These are phyloP conservation scores for Serrognathus titanus DNA, from an alignment of 2,888 invertebrate genomes.

Conservation along the genomic window DNA sequence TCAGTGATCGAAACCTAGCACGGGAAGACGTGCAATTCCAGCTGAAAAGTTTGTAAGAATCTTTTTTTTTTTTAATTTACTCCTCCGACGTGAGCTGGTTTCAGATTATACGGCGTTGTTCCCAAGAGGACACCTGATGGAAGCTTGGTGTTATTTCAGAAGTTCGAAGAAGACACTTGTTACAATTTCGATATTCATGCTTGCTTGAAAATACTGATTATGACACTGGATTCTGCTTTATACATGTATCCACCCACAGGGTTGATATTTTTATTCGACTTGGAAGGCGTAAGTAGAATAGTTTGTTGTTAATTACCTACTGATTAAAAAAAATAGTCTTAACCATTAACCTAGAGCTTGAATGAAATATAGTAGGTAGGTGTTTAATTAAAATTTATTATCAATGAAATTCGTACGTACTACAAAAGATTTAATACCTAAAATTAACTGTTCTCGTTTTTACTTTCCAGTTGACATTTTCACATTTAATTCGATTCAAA, in stretches of 20 bases:
- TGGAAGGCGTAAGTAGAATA: slow-evolving; percentile 61
- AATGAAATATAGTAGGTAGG: too few relatives aligned
- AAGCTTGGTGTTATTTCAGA: slow-evolving; percentile 60
- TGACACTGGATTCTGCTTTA: slow-evolving; percentile 52
- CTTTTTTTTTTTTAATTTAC: neutral
- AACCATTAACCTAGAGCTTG: too few relatives aligned
- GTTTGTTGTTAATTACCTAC: too few relatives aligned
- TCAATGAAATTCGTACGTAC: too few relatives aligned
- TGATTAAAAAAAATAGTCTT: too few relatives aligned
- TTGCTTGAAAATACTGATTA: slow-evolving; percentile 53
- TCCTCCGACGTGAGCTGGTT: slow-evolving; percentile 25
- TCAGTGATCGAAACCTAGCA: slow-evolving; percentile 54
- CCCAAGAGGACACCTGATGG: slow-evolving; percentile 59
- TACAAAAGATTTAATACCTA: too few relatives aligned
- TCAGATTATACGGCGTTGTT: slow-evolving; percentile 56
- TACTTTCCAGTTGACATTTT: slow-evolving; percentile 25
- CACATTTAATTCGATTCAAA: slow-evolving; percentile 33
- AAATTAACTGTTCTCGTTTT: too few relatives aligned
- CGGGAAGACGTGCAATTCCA: slow-evolving; percentile 46
- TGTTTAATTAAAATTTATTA: too few relatives aligned
- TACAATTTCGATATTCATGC: slow-evolving; percentile 59
- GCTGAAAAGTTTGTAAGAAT: slow-evolving; percentile 56
- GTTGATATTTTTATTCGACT: slow-evolving; percentile 65
- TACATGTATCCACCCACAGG: slow-evolving; percentile 61
- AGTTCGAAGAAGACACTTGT: slow-evolving; percentile 55